Conservation (phyloP, 2,888 invertebrate genomes). For the Carcina quercana region DNA sequence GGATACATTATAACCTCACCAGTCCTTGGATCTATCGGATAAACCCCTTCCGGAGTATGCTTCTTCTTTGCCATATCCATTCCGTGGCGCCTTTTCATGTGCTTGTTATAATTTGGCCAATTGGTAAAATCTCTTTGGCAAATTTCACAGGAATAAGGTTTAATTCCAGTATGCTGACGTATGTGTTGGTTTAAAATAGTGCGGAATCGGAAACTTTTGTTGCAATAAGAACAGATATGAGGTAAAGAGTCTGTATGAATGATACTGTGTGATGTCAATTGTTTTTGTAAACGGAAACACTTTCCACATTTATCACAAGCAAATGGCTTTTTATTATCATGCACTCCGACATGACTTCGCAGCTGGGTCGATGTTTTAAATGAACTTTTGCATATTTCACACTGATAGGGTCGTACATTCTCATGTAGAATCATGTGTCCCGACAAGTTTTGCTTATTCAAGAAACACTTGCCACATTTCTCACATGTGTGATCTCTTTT, state of each 20-base stretch:
- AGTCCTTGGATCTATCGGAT: slow-evolving; percentile 40
- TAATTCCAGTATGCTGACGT: slow-evolving; percentile 78
- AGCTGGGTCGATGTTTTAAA: slow-evolving; percentile 37
- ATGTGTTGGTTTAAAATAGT: slow-evolving; percentile 80
- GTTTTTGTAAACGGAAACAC: slow-evolving; percentile 77
- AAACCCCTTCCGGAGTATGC: slow-evolving; percentile 48
- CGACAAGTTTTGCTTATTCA: slow-evolving; percentile 29
- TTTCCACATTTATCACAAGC: slow-evolving; percentile 61
- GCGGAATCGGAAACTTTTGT: slow-evolving; percentile 80
- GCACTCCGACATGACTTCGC: slow-evolving; percentile 35
- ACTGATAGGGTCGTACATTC: slow-evolving; percentile 39
- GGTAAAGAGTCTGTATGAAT: slow-evolving; percentile 87
- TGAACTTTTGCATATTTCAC: slow-evolving; percentile 45
- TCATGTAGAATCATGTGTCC: slow-evolving; percentile 41
- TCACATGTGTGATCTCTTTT: slow-evolving; percentile 46
- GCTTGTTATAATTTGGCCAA: slow-evolving; percentile 86
- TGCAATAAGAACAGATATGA: slow-evolving; percentile 79
- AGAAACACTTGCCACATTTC: slow-evolving; percentile 19
- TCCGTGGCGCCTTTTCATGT: slow-evolving; percentile 84
- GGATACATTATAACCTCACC: slow-evolving; percentile 30
- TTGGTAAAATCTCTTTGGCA: slow-evolving; percentile 81
- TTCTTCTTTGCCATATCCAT: slow-evolving; percentile 45
- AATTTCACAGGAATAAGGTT: slow-evolving; percentile 80
- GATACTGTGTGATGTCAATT: slow-evolving; percentile 82
- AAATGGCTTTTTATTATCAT: slow-evolving; percentile 36